Base-by-base conservation (phyloP, 2,113 vertebrate species). In the Chloropsis cyanopogon region DNA sequence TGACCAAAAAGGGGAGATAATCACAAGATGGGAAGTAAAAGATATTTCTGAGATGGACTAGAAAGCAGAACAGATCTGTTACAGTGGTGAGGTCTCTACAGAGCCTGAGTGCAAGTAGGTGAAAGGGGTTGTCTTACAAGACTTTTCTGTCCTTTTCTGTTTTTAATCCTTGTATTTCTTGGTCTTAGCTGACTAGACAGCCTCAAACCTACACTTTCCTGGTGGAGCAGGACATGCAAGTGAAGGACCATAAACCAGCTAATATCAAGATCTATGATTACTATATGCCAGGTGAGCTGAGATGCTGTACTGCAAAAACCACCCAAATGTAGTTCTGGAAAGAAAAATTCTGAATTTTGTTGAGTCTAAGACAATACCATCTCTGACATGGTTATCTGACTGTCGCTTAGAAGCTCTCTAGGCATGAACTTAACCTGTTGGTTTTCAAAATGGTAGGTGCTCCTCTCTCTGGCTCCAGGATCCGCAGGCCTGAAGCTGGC, bases 211-310 rank as follows among this genome's bases (percentile, higher is more conserved):
- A 95, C 77, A 94, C 86, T n/a, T 66, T 96, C 79, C n/a, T 93
- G 73, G 52, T 96, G 47, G 85, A 96, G 83, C 87, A 95, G 88
- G 97, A 98, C 20, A 47, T 94, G 35, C 69, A 66, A 2, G 97
- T 99, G 78, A 96, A 96, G 84, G 98, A 98, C 81, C 97, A 85
- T 73, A 98, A 98, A 79, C 97, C 98, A 47, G 98, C 98, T 26
- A 97, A 98, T 72, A 88, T 98, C 90, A 98, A 97, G 95, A 92
- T 98, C 90, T 99, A 98, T 0, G 98, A 98, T 77, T 99, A 99
- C 96, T 98, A 99, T 94, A 97, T 98, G 97, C 98, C 98, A 66
- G 98, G 98, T 98, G 93, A 97, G 97, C 6, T 77, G 42, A 81
- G 76, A 47, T 71, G 31, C 37, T 88, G 17, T 35, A 41, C 57